phyloP scores from a whole-genome alignment of 2,888 invertebrate species.

The Sphaerophoria taeniata region DNA sequence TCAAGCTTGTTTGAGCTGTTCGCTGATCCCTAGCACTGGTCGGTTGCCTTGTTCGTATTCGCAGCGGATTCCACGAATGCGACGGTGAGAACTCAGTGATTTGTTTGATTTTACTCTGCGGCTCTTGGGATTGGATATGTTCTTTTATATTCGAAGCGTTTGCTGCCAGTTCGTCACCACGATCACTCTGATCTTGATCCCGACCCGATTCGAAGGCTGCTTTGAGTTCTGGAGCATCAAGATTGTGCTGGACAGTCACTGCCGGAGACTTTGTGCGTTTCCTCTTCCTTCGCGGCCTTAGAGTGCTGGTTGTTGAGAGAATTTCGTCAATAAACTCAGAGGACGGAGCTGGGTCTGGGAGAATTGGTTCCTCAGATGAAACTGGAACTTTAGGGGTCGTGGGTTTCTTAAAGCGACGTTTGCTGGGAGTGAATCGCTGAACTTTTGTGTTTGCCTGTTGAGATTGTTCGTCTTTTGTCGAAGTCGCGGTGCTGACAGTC shows the following conservation, averaged over 20 bases:
- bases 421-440: conserved; percentile 31
- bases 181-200: conserved; percentile 32
- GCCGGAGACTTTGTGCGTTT: conserved; percentile 76
- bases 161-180: conserved; percentile 75
- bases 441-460: conserved; percentile 55
- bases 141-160: conserved; percentile 77
- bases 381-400: conserved; percentile 34
- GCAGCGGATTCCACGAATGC: conserved; percentile 80
- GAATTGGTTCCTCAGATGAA: conserved; percentile 57
- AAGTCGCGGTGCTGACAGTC: background rate
- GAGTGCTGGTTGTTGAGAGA: conserved; percentile 41
- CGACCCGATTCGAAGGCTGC: conserved; percentile 79
- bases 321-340: conserved; percentile 68
- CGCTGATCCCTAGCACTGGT: conserved; percentile 32
- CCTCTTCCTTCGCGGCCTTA: conserved; percentile 75
- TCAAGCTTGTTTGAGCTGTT: conserved; percentile 8
- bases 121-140: conserved; percentile 29
- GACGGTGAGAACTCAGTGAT: conserved; percentile 67
- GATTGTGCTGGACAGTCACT: conserved; percentile 78
- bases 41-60: conserved; percentile 72
- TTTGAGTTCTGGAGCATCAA: conserved; percentile 80
- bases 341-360: conserved; percentile 48
- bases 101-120: conserved; percentile 53
- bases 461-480: conserved; percentile 2
- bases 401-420: conserved; percentile 32